phyloP scores from a whole-genome alignment of 2,888 invertebrate species.

The Ophion ventricosus region DNA sequence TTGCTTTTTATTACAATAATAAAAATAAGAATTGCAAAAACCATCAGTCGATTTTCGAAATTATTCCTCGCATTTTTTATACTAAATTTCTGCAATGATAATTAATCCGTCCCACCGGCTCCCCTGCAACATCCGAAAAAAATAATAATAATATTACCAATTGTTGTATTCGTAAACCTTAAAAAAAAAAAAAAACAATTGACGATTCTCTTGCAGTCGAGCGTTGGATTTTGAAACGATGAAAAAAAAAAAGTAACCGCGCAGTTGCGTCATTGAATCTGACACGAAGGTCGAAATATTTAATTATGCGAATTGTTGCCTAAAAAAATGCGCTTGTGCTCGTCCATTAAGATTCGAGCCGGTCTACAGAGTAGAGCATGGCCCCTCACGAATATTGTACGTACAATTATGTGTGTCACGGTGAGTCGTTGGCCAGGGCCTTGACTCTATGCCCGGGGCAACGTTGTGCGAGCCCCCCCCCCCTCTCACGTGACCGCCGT shows the following conservation, averaged over 20 bases:
- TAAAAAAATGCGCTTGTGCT: slow-evolving; percentile 38
- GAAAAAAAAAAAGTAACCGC: neutral
- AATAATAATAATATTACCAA: no score
- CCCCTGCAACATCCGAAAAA: no score
- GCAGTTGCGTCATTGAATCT: slow-evolving; percentile 28
- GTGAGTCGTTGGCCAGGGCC: slow-evolving; percentile 76
- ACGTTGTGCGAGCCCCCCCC: slow-evolving; percentile 7
- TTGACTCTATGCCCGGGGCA: slow-evolving; percentile 74
- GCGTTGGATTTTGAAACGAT: neutral
- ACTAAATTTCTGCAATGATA: neutral
- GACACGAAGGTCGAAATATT: slow-evolving; percentile 40
- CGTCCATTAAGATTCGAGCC: slow-evolving; percentile 61
- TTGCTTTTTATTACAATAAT: neutral
- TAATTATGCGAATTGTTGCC: slow-evolving; percentile 44
- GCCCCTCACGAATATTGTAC: slow-evolving; percentile 55
- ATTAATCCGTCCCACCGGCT: neutral
- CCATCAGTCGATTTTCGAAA: neutral
- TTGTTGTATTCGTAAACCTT: neutral
- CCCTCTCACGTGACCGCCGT: slow-evolving; percentile 56
- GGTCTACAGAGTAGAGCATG: slow-evolving; percentile 53
- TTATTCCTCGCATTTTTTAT: neutral
- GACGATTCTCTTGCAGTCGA: neutral
- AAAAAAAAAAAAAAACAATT: neutral
- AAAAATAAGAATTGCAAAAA: neutral
- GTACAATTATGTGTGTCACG: slow-evolving; percentile 79